Conservation (phyloP, 2,113 vertebrate species). For the Rhagologus leucostigma region DNA sequence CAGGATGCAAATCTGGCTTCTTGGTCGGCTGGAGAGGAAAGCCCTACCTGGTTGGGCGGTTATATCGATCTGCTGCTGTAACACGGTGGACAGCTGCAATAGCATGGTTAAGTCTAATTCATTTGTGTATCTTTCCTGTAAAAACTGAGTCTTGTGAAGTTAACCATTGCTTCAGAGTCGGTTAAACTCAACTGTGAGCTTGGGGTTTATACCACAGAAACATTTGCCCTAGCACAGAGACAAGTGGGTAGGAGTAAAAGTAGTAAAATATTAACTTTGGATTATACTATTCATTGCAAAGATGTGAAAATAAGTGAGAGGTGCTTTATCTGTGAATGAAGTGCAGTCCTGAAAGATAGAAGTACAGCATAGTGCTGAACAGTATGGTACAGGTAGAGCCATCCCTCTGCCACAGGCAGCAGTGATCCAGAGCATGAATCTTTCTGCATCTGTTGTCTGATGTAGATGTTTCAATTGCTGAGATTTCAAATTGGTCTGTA, state of each 20-base stretch:
- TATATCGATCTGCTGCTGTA: background rate
- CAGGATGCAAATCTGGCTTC: background rate
- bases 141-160: background rate
- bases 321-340: background rate
- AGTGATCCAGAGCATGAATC: background rate
- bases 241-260: background rate
- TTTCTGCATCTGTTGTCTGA: background rate
- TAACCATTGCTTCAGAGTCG: accelerated
- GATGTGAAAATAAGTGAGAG: background rate
- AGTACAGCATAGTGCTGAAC: background rate
- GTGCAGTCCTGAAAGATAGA: background rate
- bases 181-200: background rate
- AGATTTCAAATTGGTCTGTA: background rate
- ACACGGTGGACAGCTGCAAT: background rate
- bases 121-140: background rate
- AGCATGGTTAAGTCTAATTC: background rate
- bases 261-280: background rate
- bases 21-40: background rate
- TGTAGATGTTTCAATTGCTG: background rate
- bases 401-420: background rate
- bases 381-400: background rate
- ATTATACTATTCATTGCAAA: background rate
- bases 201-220: background rate
- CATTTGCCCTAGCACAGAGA: background rate
- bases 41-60: background rate